Base-by-base conservation (phyloP, 1,140 invertebrate genomes). In the Tetramorium parvispinum region DNA sequence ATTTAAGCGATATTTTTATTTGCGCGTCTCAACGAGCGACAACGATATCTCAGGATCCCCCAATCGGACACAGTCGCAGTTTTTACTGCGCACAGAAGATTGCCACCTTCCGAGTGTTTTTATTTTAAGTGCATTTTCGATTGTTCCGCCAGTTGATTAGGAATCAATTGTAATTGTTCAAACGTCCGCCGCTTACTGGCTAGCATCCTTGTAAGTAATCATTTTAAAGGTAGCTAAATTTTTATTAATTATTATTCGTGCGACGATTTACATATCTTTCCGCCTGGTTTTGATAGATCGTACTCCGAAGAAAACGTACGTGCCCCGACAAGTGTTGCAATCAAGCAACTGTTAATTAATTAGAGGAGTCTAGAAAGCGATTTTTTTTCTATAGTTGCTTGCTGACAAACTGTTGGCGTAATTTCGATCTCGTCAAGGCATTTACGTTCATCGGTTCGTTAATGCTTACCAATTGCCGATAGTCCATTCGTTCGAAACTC, bases 241-340 rank as follows among this genome's bases (percentile, higher is more conserved):
- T 87, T 71, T 73, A 71, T 59, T 78, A 53, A 85, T 61, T 57
- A 49, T 89, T 86, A 86, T 86, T 85, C 81, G 87, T 71, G 83
- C 83, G 87, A 79, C 85, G 71, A 86, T 73, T 89, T 59, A 59
- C 55, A 59, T 57, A 59, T 24, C 40, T 57, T 40, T 73, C 79
- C 40, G 79, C 40, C 40, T 37, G 79, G 37, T 82, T 82, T 59
- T 51, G 24, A 59, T 53, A 18, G 66, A 59, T 82, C 13, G 10
- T 71, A n/a, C 37, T 46, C 6, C 66, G 66, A 82, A 32, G 32
- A 18, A 81, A 55, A 81, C 65, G 21, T 70, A 81, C 6, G 0
- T 43, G 49, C 68, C 65, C 21, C 79, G 66, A 46, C 37, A 61
- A 78, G 46, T 59, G 24, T 57, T 53, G 32, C 24, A 55, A 43